Percentiles rank a stretch among this genome's conserved stretches.
These are phyloP conservation scores for Pampus argenteus DNA, from an alignment of 2,797 vertebrate genomes.

Conservation along the genomic window DNA sequence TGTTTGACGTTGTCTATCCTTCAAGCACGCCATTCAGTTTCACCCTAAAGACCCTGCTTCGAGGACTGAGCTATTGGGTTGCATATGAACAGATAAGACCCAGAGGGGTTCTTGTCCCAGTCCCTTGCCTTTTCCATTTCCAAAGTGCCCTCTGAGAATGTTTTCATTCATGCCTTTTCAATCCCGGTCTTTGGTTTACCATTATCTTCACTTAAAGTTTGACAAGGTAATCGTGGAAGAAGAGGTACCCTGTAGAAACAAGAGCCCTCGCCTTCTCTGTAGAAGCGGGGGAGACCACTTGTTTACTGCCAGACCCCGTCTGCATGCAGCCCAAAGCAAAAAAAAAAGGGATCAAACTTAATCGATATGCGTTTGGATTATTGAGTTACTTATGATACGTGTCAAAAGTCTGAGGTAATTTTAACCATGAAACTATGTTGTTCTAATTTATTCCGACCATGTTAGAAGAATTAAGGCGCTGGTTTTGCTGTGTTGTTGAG, in stretches of 20 bases:
- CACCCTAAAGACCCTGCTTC: not conserved
- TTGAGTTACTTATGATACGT: not conserved
- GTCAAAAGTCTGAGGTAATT: not conserved
- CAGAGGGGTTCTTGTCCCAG: constrained; percentile 33
- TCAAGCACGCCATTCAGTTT: constrained; percentile 1
- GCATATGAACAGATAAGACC: constrained; percentile 41
- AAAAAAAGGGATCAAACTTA: not conserved
- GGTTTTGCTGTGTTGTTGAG: constrained; percentile 7
- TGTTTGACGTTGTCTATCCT: not conserved
- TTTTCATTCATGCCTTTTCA: constrained; percentile 42
- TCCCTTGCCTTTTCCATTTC: constrained; percentile 31
- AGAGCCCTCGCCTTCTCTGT: not conserved
- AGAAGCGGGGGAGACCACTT: not conserved
- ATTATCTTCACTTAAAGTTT: constrained; percentile 43
- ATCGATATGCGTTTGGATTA: not conserved
- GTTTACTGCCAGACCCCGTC: not conserved
- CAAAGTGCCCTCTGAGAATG: constrained; percentile 34
- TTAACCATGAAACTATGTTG: not conserved
- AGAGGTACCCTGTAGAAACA: not conserved
- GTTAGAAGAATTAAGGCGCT: not conserved
- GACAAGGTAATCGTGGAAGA: constrained; percentile 17
- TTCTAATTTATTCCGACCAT: not conserved
- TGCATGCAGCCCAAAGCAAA: not conserved
- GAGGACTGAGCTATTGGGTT: constrained; percentile 35
- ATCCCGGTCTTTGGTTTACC: constrained; percentile 26